Percentiles rank a stretch among this genome's conserved stretches.
Evolutionary conservation across 2,888 invertebrate species (phyloP).

Genomic region (Trisateles emortualis): DNA sequence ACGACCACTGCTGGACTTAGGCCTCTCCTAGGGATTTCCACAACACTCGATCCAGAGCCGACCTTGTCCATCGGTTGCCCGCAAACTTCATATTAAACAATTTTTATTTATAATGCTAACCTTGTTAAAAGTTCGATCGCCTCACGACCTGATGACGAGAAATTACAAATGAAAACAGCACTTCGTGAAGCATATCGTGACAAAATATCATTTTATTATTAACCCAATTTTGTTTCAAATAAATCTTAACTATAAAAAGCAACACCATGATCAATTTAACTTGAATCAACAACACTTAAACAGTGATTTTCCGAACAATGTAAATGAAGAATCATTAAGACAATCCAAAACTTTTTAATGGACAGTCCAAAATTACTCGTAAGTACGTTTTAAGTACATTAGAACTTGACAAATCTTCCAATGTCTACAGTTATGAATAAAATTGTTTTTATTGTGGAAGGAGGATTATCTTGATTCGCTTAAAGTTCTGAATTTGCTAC

Average conservation of each 20-base stretch:
- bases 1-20: no score
- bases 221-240: not conserved
- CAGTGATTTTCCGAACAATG: constrained; percentile 51
- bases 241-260: constrained; percentile 15
- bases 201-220: not conserved
- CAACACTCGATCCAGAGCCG: no score
- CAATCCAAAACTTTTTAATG: constrained; percentile 72
- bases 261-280: constrained; percentile 27
- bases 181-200: no score
- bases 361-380: constrained; percentile 69
- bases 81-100: no score
- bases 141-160: no score
- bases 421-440: constrained; percentile 38
- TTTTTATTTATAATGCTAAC: no score
- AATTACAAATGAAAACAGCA: no score
- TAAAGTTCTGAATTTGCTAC: not conserved
- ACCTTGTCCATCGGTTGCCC: no score
- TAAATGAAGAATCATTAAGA: constrained; percentile 60
- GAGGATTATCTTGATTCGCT: constrained; percentile 1
- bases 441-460: constrained; percentile 50
- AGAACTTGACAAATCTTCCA: constrained; percentile 65
- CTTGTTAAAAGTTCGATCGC: no score
- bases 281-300: constrained; percentile 48
- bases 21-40: no score
- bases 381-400: constrained; percentile 73